phyloP scores from a whole-genome alignment of 1,140 invertebrate species.

The Drosophila santomea region DNA sequence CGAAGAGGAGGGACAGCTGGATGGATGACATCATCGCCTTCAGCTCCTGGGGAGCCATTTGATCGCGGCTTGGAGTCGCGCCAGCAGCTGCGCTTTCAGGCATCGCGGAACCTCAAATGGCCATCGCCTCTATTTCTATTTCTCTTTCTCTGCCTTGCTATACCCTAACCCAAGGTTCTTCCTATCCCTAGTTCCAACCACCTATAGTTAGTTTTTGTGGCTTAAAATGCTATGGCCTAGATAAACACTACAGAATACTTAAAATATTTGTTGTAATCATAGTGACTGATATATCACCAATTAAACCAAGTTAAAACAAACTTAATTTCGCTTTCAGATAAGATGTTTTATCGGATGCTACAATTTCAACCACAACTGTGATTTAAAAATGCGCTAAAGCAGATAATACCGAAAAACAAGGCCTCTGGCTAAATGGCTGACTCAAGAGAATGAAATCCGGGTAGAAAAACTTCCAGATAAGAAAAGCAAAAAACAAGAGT shows the following conservation, averaged over 20 bases:
- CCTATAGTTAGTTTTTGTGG: background rate
- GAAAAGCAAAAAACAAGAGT: constrained; percentile 7
- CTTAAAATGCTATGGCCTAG: background rate
- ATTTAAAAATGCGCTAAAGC: constrained; percentile 19
- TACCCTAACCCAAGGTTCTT: constrained; percentile 6
- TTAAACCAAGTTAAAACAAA: background rate
- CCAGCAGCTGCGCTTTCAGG: constrained; percentile 33
- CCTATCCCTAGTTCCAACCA: background rate
- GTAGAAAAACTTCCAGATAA: constrained; percentile 13
- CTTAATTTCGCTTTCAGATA: background rate
- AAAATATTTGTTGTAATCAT: background rate
- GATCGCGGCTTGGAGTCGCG: constrained; percentile 42
- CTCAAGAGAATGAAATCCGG: constrained; percentile 26
- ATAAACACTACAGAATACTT: no score
- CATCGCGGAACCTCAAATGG: constrained; percentile 22
- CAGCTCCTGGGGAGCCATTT: constrained; percentile 47
- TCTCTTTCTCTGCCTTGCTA: background rate
- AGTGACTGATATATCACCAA: background rate
- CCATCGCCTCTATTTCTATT: background rate
- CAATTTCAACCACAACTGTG: constrained; percentile 9
- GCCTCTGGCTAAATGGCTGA: constrained; percentile 20
- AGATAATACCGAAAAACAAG: constrained; percentile 39
- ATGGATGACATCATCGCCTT: constrained; percentile 41
- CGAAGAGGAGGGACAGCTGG: constrained; percentile 24
- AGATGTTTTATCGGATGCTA: constrained; percentile 4